Base-by-base conservation (phyloP, 2,113 vertebrate genomes). In the Myrmecobius fasciatus region DNA sequence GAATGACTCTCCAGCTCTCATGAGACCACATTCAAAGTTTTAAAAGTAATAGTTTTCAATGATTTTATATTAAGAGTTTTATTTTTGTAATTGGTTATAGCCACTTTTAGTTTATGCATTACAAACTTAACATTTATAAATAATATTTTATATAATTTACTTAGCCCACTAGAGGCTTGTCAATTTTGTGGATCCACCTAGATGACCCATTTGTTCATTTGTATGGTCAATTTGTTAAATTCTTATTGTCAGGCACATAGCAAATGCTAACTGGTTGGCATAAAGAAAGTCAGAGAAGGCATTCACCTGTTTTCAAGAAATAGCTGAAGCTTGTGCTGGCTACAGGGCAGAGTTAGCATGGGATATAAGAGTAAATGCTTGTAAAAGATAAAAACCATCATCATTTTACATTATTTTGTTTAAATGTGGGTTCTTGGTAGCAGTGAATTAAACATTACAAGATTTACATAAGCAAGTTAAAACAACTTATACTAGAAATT, bases 371-470 rank as follows among this genome's bases (percentile, higher is more conserved):
- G 47, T 46, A 94, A 49, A 52, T 90, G 52, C 51, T 43, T 17
- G 17, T 43, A 43, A 83, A 83, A 83, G n/a, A 43, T 7, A n/a
- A 43, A 83, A 83, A 43, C 22, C 2, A 17, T 43, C 0, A 26
- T 56, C 67, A 83, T 83, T 83, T 83, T 43, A 20, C 67, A 83
- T 43, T 83, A 83, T 43, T 43, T 49, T 49, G 28, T 49, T 90
- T 90, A 90, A 90, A 90, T 49, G 25, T 89, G 24, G 89, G 26
- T 49, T 89, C 25, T 49, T 51, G 25, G 94, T 67, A 25, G 83
- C 91, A 83, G 28, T 92, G 60, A 51, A 48, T 91, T 89, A 93
- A 47, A 67, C 60, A 89, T 93, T 90, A 91, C 47, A 46, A 75
- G 20, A 24, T 93, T 93, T 94, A 52, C 54, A 14, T 93, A 28